Evolutionary conservation across 1,140 invertebrate genomes (phyloP), one percentile per base, ranked within the genome.

Genomic region (Nylanderia fulva): DNA sequence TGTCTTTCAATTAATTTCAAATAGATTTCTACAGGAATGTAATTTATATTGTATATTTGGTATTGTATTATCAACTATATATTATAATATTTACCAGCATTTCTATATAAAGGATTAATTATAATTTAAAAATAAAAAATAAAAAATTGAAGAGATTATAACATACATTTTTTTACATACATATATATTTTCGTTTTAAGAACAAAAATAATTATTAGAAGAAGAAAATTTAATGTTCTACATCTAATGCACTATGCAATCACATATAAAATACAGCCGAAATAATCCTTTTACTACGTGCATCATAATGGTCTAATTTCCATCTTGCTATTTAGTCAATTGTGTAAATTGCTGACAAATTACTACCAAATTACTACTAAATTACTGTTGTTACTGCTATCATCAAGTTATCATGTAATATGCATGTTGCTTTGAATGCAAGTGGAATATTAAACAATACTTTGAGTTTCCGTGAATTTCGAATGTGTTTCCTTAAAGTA

Each of bases 291-390:
- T 71, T 13, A 24, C 8, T 77, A 52, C 60, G 36, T 29, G 13
- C 24, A 24, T 27, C 42, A 56, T 27, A 69, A 80, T 52, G 42
- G 48, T 24, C 39, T 66, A 66, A 77, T 77, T 77, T 77, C 60
- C 75, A 66, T 52, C 18, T 68, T 68, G 4, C 29, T 79, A 66
- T 68, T 79, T 54, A n/a, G 11, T n/a, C 11, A 54, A 82, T 60
- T 58, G 27, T 45, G 39, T 36, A 48, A 82, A 71, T 68, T 39
- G 61, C 76, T 39, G 61, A 77, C 42, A 48, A 77, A 54, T 80
- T 69, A 56, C 18, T 69, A 24, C 2, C 27, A 48, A 82, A 82
- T 82, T 69, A 56, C 18, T 69, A 24, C 2, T n/a, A 48, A 82
- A 82, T 82, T 72, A 72, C 33, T 42, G 3, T 82, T 42, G 18